These are phyloP conservation scores for Prenolepis imparis DNA, from an alignment of 2,888 invertebrate genomes.

Conservation along the genomic window DNA sequence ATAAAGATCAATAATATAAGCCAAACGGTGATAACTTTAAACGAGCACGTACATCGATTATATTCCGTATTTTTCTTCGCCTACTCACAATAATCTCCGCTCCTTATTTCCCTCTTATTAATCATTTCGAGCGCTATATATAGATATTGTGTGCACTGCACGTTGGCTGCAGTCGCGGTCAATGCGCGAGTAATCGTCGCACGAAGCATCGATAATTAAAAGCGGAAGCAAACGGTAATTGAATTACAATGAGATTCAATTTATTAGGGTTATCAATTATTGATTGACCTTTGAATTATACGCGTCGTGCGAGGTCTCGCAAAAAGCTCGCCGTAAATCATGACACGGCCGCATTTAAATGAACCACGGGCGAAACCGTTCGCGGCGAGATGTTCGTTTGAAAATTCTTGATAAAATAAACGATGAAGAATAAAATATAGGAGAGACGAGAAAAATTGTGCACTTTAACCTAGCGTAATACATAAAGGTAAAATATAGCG, in stretches of 20 bases:
- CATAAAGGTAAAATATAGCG: neutral
- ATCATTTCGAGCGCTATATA: slow-evolving; percentile 26
- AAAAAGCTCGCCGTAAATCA: slow-evolving; percentile 47
- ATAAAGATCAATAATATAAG: neutral
- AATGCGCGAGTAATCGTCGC: slow-evolving; percentile 31
- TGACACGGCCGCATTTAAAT: slow-evolving; percentile 25
- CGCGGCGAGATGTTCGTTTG: slow-evolving; percentile 6
- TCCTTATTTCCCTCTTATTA: slow-evolving; percentile 20
- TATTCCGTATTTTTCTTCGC: slow-evolving; percentile 22
- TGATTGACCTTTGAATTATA: slow-evolving; percentile 48
- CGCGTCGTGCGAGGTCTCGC: slow-evolving; percentile 37
- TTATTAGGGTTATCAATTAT: slow-evolving; percentile 60
- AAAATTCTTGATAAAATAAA: slow-evolving; percentile 55
- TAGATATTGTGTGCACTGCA: neutral
- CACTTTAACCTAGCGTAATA: slow-evolving; percentile 23
- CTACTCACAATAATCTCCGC: neutral
- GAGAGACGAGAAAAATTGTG: slow-evolving; percentile 33
- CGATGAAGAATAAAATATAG: slow-evolving; percentile 36
- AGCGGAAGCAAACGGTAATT: slow-evolving; percentile 45
- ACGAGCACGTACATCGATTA: slow-evolving; percentile 25
- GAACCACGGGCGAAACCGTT: neutral
- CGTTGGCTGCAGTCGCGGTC: neutral
- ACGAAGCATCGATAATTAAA: slow-evolving; percentile 43
- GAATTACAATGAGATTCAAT: slow-evolving; percentile 61
- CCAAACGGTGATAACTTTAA: slow-evolving; percentile 28